These are phyloP conservation scores for Phodopus roborovskii DNA, from an alignment of 2,113 vertebrate species.

Conservation along the genomic window DNA sequence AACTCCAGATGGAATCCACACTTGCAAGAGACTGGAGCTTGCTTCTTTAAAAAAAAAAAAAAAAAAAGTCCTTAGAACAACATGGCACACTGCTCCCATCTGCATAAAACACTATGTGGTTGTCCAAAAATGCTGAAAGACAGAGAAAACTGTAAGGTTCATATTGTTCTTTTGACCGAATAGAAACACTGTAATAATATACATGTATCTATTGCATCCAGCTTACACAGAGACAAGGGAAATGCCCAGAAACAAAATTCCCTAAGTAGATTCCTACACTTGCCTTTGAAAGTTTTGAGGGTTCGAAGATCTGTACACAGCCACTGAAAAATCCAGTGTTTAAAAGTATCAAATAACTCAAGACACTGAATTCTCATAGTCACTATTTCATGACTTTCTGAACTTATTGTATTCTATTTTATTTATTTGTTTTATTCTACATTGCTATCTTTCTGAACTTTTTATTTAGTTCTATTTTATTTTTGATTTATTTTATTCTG, in stretches of 20 bases:
- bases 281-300: neutral
- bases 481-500: slow-evolving; percentile 69
- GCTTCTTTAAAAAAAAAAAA: neutral
- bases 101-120: slow-evolving; percentile 49
- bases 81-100: neutral
- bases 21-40: slow-evolving; percentile 64
- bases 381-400: slow-evolving; percentile 82
- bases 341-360: slow-evolving; percentile 82
- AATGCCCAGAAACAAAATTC: slow-evolving; percentile 16
- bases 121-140: slow-evolving; percentile 28
- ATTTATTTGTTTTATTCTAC: slow-evolving; percentile 77
- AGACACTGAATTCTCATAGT: slow-evolving; percentile 68
- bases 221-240: slow-evolving; percentile 13
- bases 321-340: slow-evolving; percentile 70
- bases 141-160: slow-evolving; percentile 34
- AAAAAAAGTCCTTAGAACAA: slow-evolving; percentile 49
- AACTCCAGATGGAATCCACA: slow-evolving; percentile 66
- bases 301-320: slow-evolving; percentile 72
- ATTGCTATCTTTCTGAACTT: slow-evolving; percentile 73
- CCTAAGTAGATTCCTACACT: neutral
- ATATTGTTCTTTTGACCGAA: slow-evolving; percentile 44
- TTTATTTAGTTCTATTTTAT: slow-evolving; percentile 38
- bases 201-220: slow-evolving; percentile 3
- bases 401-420: neutral
- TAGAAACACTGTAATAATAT: slow-evolving; percentile 43